Evolutionary conservation across 2,888 invertebrate genomes (phyloP).

Genomic region (Argyresthia goedartella): DNA sequence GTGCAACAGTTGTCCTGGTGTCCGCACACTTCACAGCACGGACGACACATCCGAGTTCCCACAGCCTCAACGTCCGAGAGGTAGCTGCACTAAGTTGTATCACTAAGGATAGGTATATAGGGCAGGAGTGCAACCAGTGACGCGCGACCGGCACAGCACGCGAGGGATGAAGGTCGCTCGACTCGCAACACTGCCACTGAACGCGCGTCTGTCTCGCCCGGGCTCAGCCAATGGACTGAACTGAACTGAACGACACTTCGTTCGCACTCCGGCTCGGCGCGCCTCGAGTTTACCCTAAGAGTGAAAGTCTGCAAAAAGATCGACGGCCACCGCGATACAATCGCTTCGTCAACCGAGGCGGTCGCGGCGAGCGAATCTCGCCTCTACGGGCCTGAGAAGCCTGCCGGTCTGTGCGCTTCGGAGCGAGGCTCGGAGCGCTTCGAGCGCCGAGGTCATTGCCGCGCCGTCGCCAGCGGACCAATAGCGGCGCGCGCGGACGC

Average conservation of each 20-base stretch:
- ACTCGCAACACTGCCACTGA: constrained; percentile 32
- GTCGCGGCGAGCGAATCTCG: constrained; percentile 56
- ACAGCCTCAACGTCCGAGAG: not conserved
- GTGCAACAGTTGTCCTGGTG: constrained; percentile 22
- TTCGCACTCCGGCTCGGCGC: constrained; percentile 52
- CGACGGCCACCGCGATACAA: constrained; percentile 64
- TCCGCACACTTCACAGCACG: constrained; percentile 55
- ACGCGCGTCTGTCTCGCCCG: constrained; percentile 61
- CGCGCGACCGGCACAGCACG: constrained; percentile 36
- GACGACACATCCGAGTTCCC: constrained; percentile 37
- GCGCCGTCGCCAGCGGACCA: constrained; percentile 67
- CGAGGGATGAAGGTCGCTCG: constrained; percentile 63
- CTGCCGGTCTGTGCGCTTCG: constrained; percentile 63
- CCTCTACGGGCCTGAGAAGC: constrained; percentile 60
- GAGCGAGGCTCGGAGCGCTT: constrained; percentile 80
- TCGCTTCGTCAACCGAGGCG: constrained; percentile 46
- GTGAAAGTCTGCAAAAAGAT: constrained; percentile 73
- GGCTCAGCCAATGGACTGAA: constrained; percentile 73
- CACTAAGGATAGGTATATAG: constrained; percentile 27
- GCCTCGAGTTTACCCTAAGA: constrained; percentile 62
- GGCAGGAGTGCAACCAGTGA: constrained; percentile 51
- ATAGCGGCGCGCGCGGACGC: constrained; percentile 59
- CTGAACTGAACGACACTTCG: constrained; percentile 62
- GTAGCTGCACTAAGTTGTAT: constrained; percentile 26
- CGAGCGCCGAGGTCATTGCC: constrained; percentile 89